Percentiles rank a stretch among this genome's conserved stretches.
phyloP scores from a whole-genome alignment of 2,113 vertebrate genomes.

The Acanthochromis polyacanthus region DNA sequence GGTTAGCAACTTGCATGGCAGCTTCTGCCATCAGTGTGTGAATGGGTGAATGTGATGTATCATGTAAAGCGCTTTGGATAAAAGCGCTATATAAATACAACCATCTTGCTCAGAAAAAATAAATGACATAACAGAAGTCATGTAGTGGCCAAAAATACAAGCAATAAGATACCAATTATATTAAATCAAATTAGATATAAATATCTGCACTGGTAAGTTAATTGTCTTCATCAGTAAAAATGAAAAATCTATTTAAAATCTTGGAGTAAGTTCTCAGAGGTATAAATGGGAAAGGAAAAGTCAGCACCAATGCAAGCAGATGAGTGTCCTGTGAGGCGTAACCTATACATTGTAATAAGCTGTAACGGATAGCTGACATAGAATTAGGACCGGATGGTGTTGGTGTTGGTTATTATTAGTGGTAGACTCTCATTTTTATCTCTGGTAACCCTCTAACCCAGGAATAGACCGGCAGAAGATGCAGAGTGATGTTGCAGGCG shows the following conservation, averaged over 20 bases:
- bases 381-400: constrained; percentile 53
- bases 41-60: too few species aligned
- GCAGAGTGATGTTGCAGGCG: constrained; percentile 48
- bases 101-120: too few species aligned
- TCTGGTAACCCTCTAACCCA: constrained; percentile 29
- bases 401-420: constrained; percentile 65
- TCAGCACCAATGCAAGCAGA: constrained; percentile 1
- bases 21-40: too few species aligned
- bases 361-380: constrained; percentile 48
- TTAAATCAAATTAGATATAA: too few species aligned
- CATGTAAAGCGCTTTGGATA: too few species aligned
- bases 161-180: too few species aligned
- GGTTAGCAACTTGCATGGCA: too few species aligned
- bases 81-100: too few species aligned
- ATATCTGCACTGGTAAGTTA: too few species aligned
- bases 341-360: constrained; percentile 38
- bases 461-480: constrained; percentile 51
- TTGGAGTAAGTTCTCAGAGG: background rate
- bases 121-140: too few species aligned
- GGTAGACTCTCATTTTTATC: constrained; percentile 41
- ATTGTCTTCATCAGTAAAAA: background rate
- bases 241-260: background rate
- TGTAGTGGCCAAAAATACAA: too few species aligned
- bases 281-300: constrained; percentile 20
- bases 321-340: constrained; percentile 10